A percentile compares a stretch with the other conserved stretches of the same genome.
Conservation (phyloP, 2,113 vertebrate genomes). For the Pollachius pollachius region DNA sequence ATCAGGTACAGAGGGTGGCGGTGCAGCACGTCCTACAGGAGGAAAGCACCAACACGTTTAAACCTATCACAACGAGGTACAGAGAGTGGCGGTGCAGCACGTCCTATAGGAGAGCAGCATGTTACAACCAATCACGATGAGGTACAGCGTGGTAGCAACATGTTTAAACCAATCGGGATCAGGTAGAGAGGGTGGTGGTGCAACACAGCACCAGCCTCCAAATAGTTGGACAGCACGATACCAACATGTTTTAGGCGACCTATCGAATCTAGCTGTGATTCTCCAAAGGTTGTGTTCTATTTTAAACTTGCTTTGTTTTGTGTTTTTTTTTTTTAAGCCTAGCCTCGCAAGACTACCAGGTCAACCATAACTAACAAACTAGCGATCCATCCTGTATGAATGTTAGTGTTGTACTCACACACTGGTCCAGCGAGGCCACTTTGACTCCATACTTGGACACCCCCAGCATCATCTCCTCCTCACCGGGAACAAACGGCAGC, state of each 20-base stretch:
- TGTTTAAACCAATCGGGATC: conserved; percentile 68
- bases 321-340: too few relatives aligned
- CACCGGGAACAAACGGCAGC: conserved; percentile 90
- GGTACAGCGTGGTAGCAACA: conserved; percentile 84
- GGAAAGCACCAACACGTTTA: not conserved
- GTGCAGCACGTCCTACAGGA: conserved; percentile 86
- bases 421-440: conserved; percentile 89
- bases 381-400: too few relatives aligned
- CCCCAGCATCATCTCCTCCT: conserved; percentile 91
- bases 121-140: conserved; percentile 73
- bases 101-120: conserved; percentile 70
- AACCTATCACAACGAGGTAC: conserved; percentile 80
- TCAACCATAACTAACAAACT: too few relatives aligned
- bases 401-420: conserved; percentile 79
- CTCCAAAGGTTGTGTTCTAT: too few relatives aligned
- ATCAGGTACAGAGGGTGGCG: conserved; percentile 92
- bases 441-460: conserved; percentile 97
- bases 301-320: too few relatives aligned
- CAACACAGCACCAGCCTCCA: conserved; percentile 80
- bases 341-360: too few relatives aligned
- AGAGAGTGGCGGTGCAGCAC: conserved; percentile 92
- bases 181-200: conserved; percentile 92
- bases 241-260: too few relatives aligned
- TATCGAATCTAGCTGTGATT: conserved; percentile 36
- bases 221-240: conserved; percentile 14